Conservation (phyloP, 2,113 vertebrate genomes). For the Micromys minutus region DNA sequence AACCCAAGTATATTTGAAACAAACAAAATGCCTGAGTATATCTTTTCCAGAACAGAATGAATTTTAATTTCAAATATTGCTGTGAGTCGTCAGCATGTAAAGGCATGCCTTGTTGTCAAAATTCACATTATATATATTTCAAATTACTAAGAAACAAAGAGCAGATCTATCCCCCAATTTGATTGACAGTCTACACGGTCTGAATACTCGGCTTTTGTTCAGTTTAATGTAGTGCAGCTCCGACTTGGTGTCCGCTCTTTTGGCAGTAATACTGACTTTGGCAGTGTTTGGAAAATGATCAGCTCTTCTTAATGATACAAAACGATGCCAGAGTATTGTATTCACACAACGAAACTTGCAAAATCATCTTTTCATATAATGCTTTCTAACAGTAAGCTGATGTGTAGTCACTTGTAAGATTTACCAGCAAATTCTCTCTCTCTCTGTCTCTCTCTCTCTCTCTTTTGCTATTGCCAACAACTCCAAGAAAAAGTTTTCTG, state of each 20-base stretch:
- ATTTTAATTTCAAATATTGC: conserved; percentile 43
- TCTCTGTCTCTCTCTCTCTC: conserved; percentile 26
- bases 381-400: conserved; percentile 48
- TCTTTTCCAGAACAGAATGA: not conserved
- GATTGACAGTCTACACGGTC: not conserved
- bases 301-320: conserved; percentile 31
- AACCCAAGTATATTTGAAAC: conserved; percentile 32
- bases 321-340: conserved; percentile 64
- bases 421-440: conserved; percentile 51
- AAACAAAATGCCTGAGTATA: not conserved
- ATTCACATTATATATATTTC: not conserved
- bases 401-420: conserved; percentile 46
- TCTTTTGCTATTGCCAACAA: conserved; percentile 62
- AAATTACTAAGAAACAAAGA: conserved; percentile 14
- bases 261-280: conserved; percentile 71
- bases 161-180: not conserved
- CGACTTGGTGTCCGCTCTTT: not conserved
- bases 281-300: conserved; percentile 38
- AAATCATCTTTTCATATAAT: conserved; percentile 45
- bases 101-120: not conserved
- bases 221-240: not conserved
- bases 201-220: not conserved
- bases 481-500: conserved; percentile 20
- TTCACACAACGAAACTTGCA: conserved; percentile 43
- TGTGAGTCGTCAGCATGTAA: conserved; percentile 64